Base-by-base conservation (phyloP, 2,888 invertebrate genomes). In the Oscheius sp. region DNA sequence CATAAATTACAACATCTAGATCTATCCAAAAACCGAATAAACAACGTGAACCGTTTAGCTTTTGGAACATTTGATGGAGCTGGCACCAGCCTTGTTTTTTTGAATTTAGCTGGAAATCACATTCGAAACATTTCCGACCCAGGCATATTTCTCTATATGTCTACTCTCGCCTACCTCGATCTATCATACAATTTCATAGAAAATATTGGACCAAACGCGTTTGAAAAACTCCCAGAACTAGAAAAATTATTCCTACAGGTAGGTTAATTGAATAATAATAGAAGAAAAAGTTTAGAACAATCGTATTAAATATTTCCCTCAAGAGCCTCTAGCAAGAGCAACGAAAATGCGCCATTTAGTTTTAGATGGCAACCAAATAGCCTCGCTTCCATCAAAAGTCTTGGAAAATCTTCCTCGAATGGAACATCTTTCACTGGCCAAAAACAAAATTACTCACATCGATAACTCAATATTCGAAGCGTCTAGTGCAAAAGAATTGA, bases 291-390 rank as follows among this genome's bases (percentile, higher is more conserved):
- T 79, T 85, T 71, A 86, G 81, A 81, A 84, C 76, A 96, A 96
- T 89, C 92, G 92, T 80, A 90, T 96, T 84, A 93, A 93, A 83
- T 92, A 92, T 21, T 89, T 96, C 87, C 95, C 95, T 0, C 92
- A 93, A 79, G 92, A 92, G 85, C 92, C 93, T 80, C 93, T 95
- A 89, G 91, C 92, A 74, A 92, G 93, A 52, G 91, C 93, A 68
- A 92, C 92, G 79, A 92, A 93, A 81, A 91, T 96, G 82, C 93
- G 93, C 86, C 95, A 95, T 90, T 92, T 96, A 79, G 94, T 94
- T 90, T 90, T 96, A 80, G 95, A 95, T 88, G 95, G 95, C 90
- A 96, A 96, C 89, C 93, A 94, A 87, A 92, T 96, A 78, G 92
- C 93, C 84, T 93, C 93, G 86, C 92, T 96, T 81, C 93, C 94